Evolutionary conservation across 2,888 invertebrate species (phyloP).

Genomic region (Sinodicranocentrus sp.): DNA sequence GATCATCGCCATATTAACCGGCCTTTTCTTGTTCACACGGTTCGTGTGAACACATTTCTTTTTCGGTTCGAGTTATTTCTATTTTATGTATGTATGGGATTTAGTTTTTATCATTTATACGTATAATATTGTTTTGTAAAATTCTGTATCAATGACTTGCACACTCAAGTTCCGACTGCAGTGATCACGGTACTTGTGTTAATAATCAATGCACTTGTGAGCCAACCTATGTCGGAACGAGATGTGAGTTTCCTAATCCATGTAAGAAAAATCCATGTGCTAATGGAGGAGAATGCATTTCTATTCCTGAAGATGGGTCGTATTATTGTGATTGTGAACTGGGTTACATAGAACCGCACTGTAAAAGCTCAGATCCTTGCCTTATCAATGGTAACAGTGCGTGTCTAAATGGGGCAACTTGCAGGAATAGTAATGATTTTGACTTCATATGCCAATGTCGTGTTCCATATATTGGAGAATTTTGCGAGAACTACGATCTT

Average conservation of each 20-base stretch:
- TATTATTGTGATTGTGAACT: constrained; percentile 47
- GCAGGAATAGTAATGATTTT: constrained; percentile 30
- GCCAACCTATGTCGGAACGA: constrained; percentile 2
- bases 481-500: constrained; percentile 60
- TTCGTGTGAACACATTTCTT: too few relatives aligned
- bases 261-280: constrained; percentile 38
- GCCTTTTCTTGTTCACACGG: too few relatives aligned
- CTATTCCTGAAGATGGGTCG: constrained; percentile 15
- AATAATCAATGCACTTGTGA: constrained; percentile 13
- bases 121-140: neutral
- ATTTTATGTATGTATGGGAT: too few relatives aligned
- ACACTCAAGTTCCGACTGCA: constrained; percentile 25
- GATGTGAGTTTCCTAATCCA: constrained; percentile 33
- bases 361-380: constrained; percentile 50
- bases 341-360: constrained; percentile 43
- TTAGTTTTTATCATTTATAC: neutral
- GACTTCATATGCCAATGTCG: constrained; percentile 64
- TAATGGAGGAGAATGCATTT: constrained; percentile 49
- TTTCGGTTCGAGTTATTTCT: too few relatives aligned
- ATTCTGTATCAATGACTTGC: neutral
- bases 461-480: constrained; percentile 46
- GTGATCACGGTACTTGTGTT: neutral
- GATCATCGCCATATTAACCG: too few relatives aligned
- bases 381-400: constrained; percentile 23
- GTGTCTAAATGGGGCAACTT: constrained; percentile 65